Conservation (phyloP, 1,140 invertebrate genomes). For the Caerostris darwini region DNA sequence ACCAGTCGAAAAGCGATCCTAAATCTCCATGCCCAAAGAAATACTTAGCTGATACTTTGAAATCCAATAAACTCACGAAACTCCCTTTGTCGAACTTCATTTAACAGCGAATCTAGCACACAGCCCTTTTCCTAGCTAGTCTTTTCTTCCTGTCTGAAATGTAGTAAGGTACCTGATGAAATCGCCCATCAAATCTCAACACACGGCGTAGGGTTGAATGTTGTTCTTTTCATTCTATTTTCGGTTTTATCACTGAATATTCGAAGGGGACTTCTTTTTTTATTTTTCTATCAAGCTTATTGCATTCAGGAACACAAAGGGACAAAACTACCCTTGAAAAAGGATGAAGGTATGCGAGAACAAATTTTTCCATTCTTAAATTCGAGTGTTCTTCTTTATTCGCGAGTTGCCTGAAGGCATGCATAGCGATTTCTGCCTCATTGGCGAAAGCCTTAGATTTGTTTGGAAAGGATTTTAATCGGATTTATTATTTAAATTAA, state of each 20-base stretch:
- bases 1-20: not conserved
- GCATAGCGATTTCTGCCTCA: not conserved
- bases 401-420: too few relatives aligned
- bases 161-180: not conserved
- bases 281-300: conserved; percentile 4
- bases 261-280: not conserved
- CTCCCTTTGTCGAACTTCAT: not conserved
- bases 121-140: not conserved
- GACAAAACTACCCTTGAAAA: not conserved
- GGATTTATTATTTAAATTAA: too few relatives aligned
- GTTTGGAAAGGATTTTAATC: too few relatives aligned
- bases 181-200: conserved; percentile 30
- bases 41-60: not conserved
- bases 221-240: conserved; percentile 22
- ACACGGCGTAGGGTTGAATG: not conserved
- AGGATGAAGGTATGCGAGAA: not conserved
- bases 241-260: conserved; percentile 23
- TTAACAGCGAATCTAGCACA: not conserved
- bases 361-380: not conserved
- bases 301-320: not conserved
- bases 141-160: not conserved
- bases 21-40: not conserved
- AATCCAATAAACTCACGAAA: not conserved
- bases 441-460: not conserved
- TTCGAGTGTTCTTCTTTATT: not conserved